These are phyloP conservation scores for Harpegnathos saltator DNA, from an alignment of 1,140 invertebrate genomes.

Conservation along the genomic window DNA sequence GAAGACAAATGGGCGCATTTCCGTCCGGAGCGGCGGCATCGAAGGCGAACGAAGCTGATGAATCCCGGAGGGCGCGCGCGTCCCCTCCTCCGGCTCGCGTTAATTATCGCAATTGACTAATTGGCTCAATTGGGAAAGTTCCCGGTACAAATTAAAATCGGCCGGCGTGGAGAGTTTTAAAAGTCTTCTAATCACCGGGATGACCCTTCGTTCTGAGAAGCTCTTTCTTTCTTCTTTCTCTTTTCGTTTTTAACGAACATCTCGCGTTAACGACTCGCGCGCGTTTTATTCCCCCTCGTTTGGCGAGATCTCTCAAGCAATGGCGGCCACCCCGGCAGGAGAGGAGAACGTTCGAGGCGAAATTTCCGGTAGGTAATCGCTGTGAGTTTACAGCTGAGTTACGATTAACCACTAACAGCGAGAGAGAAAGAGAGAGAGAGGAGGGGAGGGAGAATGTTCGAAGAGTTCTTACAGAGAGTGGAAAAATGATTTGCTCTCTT, in stretches of 20 bases:
- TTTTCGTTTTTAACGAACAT: constrained; percentile 17
- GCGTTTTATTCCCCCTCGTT: constrained; percentile 12
- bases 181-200: constrained; percentile 46
- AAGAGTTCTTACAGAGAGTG: too few species aligned
- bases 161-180: constrained; percentile 62
- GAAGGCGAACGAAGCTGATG: constrained; percentile 26
- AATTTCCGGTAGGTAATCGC: not conserved
- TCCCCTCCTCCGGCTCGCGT: constrained; percentile 32
- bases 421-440: too few species aligned
- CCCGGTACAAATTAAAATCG: constrained; percentile 76
- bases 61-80: constrained; percentile 39
- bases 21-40: not conserved
- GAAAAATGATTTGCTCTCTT: not conserved
- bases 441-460: too few species aligned
- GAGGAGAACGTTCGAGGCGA: too few species aligned
- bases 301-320: too few species aligned
- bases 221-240: too few species aligned
- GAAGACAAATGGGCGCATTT: not conserved
- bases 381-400: too few species aligned
- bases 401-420: not conserved
- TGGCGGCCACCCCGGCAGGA: too few species aligned
- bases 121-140: constrained; percentile 82
- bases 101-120: constrained; percentile 82
- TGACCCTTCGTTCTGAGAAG: constrained; percentile 41
- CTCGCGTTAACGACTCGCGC: not conserved